Conservation (phyloP, 2,888 invertebrate species). For the Criorhina ranunculi region DNA sequence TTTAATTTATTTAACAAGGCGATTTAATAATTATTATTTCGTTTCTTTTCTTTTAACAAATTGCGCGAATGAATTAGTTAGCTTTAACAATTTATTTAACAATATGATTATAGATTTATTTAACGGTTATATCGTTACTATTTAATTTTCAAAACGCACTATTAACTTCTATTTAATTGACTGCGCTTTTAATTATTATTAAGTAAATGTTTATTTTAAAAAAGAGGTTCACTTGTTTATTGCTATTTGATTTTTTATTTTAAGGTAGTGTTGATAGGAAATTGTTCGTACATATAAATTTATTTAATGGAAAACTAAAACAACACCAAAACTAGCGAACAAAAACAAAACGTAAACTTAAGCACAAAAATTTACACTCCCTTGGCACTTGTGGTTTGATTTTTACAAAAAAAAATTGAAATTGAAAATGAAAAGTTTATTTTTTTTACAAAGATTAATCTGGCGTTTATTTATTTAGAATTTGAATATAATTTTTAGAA, state of each 20-base stretch:
- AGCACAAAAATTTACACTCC: slow-evolving; percentile 52
- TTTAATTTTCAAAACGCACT: slow-evolving; percentile 53
- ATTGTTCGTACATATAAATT: slow-evolving; percentile 1
- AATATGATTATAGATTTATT: slow-evolving; percentile 36
- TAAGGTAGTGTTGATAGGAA: slow-evolving; percentile 49
- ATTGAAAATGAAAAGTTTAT: neutral
- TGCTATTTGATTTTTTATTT: slow-evolving; percentile 59
- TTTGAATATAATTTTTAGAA: slow-evolving; percentile 21
- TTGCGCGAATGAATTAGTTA: slow-evolving; percentile 23
- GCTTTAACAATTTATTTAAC: slow-evolving; percentile 31
- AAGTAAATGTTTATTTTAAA: slow-evolving; percentile 21
- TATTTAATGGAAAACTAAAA: slow-evolving; percentile 48
- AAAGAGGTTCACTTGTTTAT: slow-evolving; percentile 69
- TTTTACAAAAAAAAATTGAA: slow-evolving; percentile 18
- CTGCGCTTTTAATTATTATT: slow-evolving; percentile 32
- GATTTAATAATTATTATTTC: neutral
- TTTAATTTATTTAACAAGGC: neutral
- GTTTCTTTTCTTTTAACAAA: slow-evolving; percentile 1
- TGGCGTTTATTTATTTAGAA: slow-evolving; percentile 28
- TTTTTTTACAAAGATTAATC: slow-evolving; percentile 13
- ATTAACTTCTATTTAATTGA: slow-evolving; percentile 60
- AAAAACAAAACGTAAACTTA: slow-evolving; percentile 21
- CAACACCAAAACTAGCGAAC: slow-evolving; percentile 64
- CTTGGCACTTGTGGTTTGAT: slow-evolving; percentile 74
- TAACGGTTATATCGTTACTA: slow-evolving; percentile 18